phyloP scores from a whole-genome alignment of 2,797 vertebrate genomes.

The Acipenser oxyrinchus region DNA sequence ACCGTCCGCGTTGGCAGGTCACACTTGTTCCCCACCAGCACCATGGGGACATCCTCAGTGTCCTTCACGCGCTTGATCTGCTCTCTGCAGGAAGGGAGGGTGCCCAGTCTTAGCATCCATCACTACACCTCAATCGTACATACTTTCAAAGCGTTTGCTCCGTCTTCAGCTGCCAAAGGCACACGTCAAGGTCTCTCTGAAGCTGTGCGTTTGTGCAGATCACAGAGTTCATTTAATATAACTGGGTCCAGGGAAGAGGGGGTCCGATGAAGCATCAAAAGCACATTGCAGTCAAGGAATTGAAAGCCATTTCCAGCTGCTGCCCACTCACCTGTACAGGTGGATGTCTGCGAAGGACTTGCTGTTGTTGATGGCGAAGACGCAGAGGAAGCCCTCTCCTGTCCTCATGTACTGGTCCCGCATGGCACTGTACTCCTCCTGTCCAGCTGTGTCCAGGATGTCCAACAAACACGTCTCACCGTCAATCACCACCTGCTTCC shows the following conservation, averaged over 20 bases:
- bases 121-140: too few relatives aligned
- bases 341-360: slow-evolving; percentile 82
- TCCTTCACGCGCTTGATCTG: slow-evolving; percentile 80
- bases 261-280: too few relatives aligned
- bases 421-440: slow-evolving; percentile 82
- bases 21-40: slow-evolving; percentile 78
- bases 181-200: too few relatives aligned
- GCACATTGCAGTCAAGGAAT: too few relatives aligned
- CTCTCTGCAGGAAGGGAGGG: slow-evolving; percentile 47
- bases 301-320: too few relatives aligned
- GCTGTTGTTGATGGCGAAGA: slow-evolving; percentile 80
- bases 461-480: slow-evolving; percentile 77
- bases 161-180: too few relatives aligned
- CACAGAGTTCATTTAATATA: too few relatives aligned
- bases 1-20: slow-evolving; percentile 77
- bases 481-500: slow-evolving; percentile 80
- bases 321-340: slow-evolving; percentile 64
- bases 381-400: slow-evolving; percentile 78
- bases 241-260: too few relatives aligned
- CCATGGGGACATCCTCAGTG: slow-evolving; percentile 74
- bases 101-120: too few relatives aligned
- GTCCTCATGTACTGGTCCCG: slow-evolving; percentile 81
- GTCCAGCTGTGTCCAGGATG: slow-evolving; percentile 78
- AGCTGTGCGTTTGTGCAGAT: too few relatives aligned
- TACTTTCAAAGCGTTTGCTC: too few relatives aligned